A percentile compares a stretch with the other conserved stretches of the same genome.
phyloP scores from a whole-genome alignment of 2,797 vertebrate species.

The Australoheros facetus region DNA sequence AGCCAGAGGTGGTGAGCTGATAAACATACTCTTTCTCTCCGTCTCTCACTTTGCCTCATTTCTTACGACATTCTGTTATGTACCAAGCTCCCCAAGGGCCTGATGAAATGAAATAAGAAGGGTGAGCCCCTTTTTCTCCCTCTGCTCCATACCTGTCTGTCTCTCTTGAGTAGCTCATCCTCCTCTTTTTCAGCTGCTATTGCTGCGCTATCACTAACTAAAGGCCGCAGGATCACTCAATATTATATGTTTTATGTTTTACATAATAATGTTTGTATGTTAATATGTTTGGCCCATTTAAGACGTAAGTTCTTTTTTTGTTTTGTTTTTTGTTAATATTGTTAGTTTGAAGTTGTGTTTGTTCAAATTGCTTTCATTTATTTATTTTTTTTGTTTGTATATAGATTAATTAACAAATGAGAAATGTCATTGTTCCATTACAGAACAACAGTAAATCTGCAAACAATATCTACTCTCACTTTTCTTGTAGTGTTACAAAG shows the following conservation, averaged over 20 bases:
- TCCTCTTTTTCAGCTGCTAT: not conserved
- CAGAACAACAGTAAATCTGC: not conserved
- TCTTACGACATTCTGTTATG: slow-evolving; percentile 37
- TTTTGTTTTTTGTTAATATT: not conserved
- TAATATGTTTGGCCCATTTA: not conserved
- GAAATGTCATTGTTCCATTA: not conserved
- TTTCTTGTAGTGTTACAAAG: too few relatives aligned
- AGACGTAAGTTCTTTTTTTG: not conserved
- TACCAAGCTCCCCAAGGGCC: slow-evolving; percentile 21
- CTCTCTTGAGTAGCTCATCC: slow-evolving; percentile 1
- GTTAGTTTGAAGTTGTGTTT: not conserved
- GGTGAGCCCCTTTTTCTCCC: slow-evolving; percentile 6
- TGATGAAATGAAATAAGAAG: slow-evolving; percentile 46
- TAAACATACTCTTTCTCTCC: slow-evolving; percentile 49
- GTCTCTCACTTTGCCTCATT: slow-evolving; percentile 21
- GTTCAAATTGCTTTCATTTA: not conserved
- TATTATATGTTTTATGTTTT: not conserved
- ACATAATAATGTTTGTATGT: not conserved
- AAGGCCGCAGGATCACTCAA: not conserved
- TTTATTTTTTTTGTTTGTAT: not conserved
- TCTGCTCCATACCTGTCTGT: slow-evolving; percentile 16
- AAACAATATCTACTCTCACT: not conserved
- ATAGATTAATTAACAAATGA: not conserved
- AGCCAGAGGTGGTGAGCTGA: slow-evolving; percentile 42
- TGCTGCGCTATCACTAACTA: not conserved